Evolutionary conservation across 2,888 invertebrate genomes (phyloP), one percentile per base, ranked within the genome.

Genomic region (Tetragnatha montana): DNA sequence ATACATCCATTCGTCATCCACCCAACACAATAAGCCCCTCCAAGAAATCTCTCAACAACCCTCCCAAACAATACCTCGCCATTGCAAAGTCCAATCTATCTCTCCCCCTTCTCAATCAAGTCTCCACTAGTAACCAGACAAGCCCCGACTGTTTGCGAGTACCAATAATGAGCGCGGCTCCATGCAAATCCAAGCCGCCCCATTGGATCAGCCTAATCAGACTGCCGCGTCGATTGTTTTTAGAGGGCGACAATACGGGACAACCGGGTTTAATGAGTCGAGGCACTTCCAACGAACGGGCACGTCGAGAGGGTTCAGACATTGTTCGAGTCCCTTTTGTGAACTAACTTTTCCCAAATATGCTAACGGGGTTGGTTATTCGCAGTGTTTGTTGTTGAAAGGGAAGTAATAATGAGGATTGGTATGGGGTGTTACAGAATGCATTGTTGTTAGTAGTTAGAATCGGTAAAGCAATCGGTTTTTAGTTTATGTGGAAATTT

Each of bases 171-270:
- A 82, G 82, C 35, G 10, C 21, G 21, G 60, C 51, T 50, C 73
- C 17, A 82, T 82, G 82, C 73, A 82, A 82, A 82, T 82, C 74
- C 35, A 73, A 50, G 3, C 82, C 73, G 82, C 82, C 22, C 35
- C 60, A 74, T 82, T 82, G 73, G 73, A 73, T 74, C 82, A 22
- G 21, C 60, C n/a, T 74, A 82, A 82, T 82, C 82, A 51, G 22
- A 22, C 74, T 51, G 51, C 82, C 73, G 60, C 73, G 74, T 60
- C 22, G 21, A n/a, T 82, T 82, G 82, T 82, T 82, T 82, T 82
- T 51, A 74, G 35, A 35, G 50, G 51, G 73, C 51, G 60, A 74
- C 73, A 82, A 70, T 74, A 10, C 49, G 19, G 81, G 71, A 19
- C 17, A 17, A 60, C 60, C 8, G 60, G 60, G 60, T 12, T 60